Evolutionary conservation across 2,113 vertebrate genomes (phyloP), one percentile per base, ranked within the genome.

Genomic region (Lichenostomus cassidix): DNA sequence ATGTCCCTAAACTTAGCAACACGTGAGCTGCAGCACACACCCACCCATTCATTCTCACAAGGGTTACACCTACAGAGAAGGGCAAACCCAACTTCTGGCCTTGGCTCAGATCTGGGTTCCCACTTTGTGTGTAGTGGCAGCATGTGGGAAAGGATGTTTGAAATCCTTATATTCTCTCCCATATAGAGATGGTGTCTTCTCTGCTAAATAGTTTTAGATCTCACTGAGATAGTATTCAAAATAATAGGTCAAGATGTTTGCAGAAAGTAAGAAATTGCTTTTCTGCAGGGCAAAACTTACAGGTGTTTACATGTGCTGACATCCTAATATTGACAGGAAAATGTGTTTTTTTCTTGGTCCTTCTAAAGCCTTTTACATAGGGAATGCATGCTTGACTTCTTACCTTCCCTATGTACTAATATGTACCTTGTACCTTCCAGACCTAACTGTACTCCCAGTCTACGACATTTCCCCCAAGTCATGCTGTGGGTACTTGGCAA

Each of bases 91-190:
- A 11, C 15, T 41, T 11, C 44, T 14, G 60, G 63, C 24, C n/a
- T 25, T 33, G 42, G 12, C 83, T 83, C 71, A 41, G n/a, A 20
- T 14, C 46, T 25, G 37, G 25, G 9, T 4, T 41, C 55, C 50
- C 24, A 1, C 46, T 68, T 56, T 49, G 13, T 31, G 0, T 2
- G 11, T 17, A 44, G 5, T 25, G 15, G 8, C 49, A 69, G 12
- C 0, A 0, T 25, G 14, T 39, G 79, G 70, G 52, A 53, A 71
- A 91, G n/a, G 20, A 13, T 20, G 10, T 21, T 49, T 73, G 74
- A 44, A 28, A 15, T 47, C 19, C 13, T 71, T 69, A 42, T 15
- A 22, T 74, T 84, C 74, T 44, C n/a, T 9, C 6, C 18, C 35
- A 31, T 15, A 29, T 1, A 67, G 67, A 33, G 9, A 22, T 77